Percentiles rank a stretch among this genome's conserved stretches.
phyloP scores from a whole-genome alignment of 2,797 vertebrate species.

The Gymnothorax reevesii region DNA sequence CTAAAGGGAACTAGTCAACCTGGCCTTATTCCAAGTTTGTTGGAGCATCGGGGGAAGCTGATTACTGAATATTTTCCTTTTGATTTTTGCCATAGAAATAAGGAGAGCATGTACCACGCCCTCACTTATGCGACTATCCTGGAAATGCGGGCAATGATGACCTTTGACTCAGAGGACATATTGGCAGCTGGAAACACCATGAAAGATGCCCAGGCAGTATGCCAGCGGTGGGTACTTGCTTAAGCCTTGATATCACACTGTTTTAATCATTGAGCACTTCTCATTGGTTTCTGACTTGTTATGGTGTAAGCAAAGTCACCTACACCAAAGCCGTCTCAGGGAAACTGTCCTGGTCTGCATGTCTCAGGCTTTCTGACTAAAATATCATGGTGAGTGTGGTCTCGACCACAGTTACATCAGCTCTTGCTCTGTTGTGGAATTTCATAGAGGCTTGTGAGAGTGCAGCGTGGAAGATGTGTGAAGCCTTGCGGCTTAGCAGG shows the following conservation, averaged over 20 bases:
- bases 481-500: slow-evolving; percentile 33
- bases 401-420: slow-evolving; percentile 26
- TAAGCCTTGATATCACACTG: background rate
- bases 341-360: background rate
- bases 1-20: slow-evolving; percentile 43
- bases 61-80: no score
- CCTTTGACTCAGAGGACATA: slow-evolving; percentile 93
- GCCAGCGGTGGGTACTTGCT: slow-evolving; percentile 78
- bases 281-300: background rate
- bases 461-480: slow-evolving; percentile 37
- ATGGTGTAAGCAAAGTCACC: background rate
- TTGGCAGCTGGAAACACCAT: slow-evolving; percentile 88
- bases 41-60: background rate
- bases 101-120: slow-evolving; percentile 97
- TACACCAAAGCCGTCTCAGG: background rate
- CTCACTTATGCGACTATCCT: slow-evolving; percentile 94
- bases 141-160: slow-evolving; percentile 99
- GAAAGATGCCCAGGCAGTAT: slow-evolving; percentile 92
- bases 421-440: slow-evolving; percentile 45
- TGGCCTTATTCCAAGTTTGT: slow-evolving; percentile 21
- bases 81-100: slow-evolving; percentile 75
- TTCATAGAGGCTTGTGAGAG: slow-evolving; percentile 39
- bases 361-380: background rate
- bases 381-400: background rate
- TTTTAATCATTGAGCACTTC: background rate